Evolutionary conservation across 2,888 invertebrate genomes (phyloP).

Genomic region (Aromia moschata): DNA sequence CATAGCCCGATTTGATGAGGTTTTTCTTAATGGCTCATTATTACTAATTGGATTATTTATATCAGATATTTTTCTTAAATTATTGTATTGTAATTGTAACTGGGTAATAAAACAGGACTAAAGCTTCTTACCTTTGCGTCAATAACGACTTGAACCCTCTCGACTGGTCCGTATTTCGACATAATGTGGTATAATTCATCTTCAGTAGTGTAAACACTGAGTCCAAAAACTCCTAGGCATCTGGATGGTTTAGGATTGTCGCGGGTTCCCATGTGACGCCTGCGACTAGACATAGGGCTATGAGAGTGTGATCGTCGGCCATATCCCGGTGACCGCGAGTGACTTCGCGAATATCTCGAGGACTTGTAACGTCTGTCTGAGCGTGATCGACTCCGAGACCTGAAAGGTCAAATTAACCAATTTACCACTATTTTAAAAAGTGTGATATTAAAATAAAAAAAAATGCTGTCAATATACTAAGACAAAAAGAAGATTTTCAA

Average conservation of each 20-base stretch:
- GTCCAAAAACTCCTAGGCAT: slow-evolving; percentile 94
- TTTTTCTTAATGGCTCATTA: too few species aligned
- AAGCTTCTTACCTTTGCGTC: slow-evolving; percentile 86
- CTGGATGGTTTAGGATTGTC: slow-evolving; percentile 88
- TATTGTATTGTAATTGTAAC: too few species aligned
- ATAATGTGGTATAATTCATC: slow-evolving; percentile 92
- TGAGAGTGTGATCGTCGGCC: slow-evolving; percentile 73
- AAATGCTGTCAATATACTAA: slow-evolving; percentile 18
- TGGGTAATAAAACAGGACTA: too few species aligned
- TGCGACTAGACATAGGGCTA: slow-evolving; percentile 84
- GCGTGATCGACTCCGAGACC: slow-evolving; percentile 71
- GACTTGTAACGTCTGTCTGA: slow-evolving; percentile 65
- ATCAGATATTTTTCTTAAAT: too few species aligned
- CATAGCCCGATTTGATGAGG: too few species aligned
- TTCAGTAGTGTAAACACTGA: slow-evolving; percentile 93
- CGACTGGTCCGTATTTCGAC: slow-evolving; percentile 90
- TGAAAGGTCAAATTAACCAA: slow-evolving; percentile 52
- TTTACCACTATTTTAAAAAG: background rate
- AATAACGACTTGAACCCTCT: slow-evolving; percentile 92
- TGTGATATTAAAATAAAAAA: background rate
- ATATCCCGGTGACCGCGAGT: slow-evolving; percentile 67
- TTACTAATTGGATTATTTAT: too few species aligned
- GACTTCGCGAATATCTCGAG: slow-evolving; percentile 72
- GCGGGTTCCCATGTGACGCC: slow-evolving; percentile 81
- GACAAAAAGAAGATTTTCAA: slow-evolving; percentile 35